Evolutionary conservation across 2,113 vertebrate species (phyloP), one percentile per base, ranked within the genome.

Genomic region (Erinaceus europaeus): DNA sequence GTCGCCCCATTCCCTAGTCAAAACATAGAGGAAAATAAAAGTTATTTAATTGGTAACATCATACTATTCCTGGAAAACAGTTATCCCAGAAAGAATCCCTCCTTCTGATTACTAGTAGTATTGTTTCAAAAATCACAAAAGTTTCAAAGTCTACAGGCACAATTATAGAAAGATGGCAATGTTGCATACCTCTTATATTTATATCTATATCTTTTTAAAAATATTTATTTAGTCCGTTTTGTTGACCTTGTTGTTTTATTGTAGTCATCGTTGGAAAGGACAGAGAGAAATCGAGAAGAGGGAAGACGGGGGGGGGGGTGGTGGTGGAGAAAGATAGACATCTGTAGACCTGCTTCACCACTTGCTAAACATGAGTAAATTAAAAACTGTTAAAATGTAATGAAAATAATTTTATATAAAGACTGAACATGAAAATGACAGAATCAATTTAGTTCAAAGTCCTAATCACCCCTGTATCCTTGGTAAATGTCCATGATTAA

Each of bases 1-100:
- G 98, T 98, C 57, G 98, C 98, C 95, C 98, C 98, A 0, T 99
- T 99, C 82, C 99, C 99, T 99, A 87, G 68, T 14, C 62, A n/a
- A 29, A 89, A 94, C 71, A 88, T 3, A 75, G 72, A 86, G 90
- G 17, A 71, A 40, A 40, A 44, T 3, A 15, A 78, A 2, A 94
- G 52, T 46, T 18, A 44, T 57, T 86, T 64, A 40, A 32, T 84
- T 50, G 86, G 29, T 42, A 69, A 32, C 14, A 82, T 8, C n/a
- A 68, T 77, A 87, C 29, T 38, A 90, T 52, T 72, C 23, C 67
- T 69, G 72, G 59, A 78, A 80, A 65, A 86, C 3, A 89, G 83
- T 64, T 72, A 68, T n/a, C 46, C 80, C 91, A 38, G 68, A 69
- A 88, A 80, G 64, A 67, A 76, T 5, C 5, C 12, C 36, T 68